Evolutionary conservation across 2,113 vertebrate genomes (phyloP).

Genomic region (Cochlearius cochlearius): DNA sequence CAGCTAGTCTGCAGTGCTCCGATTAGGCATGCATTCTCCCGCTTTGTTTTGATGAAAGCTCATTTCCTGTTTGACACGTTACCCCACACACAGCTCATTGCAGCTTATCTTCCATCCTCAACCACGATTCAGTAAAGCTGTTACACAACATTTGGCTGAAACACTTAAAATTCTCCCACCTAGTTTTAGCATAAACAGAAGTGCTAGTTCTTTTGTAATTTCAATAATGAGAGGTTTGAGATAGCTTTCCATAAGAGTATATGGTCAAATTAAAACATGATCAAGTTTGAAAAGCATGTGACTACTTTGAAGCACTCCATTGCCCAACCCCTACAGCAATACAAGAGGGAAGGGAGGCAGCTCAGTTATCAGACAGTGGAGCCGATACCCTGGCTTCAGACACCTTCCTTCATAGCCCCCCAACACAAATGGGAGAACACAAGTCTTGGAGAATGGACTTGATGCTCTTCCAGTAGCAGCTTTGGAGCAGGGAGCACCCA

Average conservation of each 20-base stretch:
- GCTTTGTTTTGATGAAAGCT: neutral
- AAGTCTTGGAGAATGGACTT: neutral
- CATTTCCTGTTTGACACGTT: neutral
- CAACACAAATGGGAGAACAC: neutral
- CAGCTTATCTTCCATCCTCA: neutral
- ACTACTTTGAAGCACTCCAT: neutral
- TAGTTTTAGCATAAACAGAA: neutral
- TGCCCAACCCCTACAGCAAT: neutral
- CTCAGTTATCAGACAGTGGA: neutral
- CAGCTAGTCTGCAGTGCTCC: neutral
- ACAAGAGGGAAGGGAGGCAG: neutral
- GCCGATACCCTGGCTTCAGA: neutral
- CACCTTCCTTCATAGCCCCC: neutral
- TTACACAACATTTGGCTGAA: neutral
- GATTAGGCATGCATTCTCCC: neutral
- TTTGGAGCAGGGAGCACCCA: neutral
- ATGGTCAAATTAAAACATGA: neutral
- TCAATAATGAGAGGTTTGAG: neutral
- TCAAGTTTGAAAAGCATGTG: neutral
- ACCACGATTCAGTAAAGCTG: neutral
- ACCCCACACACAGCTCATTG: neutral
- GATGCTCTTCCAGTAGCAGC: neutral
- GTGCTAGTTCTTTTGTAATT: neutral
- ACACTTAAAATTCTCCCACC: neutral
- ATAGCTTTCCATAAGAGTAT: neutral